Evolutionary conservation across 2,113 vertebrate species (phyloP), one percentile per base, ranked within the genome.

Genomic region (Myiozetetes cayanensis): DNA sequence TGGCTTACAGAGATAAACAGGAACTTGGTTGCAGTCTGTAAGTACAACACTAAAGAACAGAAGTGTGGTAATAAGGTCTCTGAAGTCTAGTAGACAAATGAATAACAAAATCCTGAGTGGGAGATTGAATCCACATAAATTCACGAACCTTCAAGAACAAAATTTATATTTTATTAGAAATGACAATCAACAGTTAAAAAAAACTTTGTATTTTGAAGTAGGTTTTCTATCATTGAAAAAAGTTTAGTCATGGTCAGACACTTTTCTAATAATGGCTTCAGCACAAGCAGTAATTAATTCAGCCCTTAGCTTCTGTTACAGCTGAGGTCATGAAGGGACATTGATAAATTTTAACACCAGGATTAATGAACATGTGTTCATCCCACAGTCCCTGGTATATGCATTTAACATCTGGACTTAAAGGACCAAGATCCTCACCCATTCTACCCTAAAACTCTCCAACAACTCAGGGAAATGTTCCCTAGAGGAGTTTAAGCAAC

Each of bases 211-310:
- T 84, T 85, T 92, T 77, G 33, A 37, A 80, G 17, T 39, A 27
- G 30, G 24, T 67, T 23, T 8, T 77, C 30, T 55, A 5, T 52
- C 21, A 47, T 1, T 67, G 28, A 43, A 77, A 90, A 76, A 47
- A n/a, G 55, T 94, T 70, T 67, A 74, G 89, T 89, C 30, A 47
- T 77, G 70, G 8, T 67, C 68, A 77, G 67, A 35, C 35, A 27
- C 33, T 47, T 83, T 85, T 89, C 85, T 94, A 89, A 65, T 75
- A 93, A 91, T 49, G 58, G 16, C 49, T 91, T 85, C 79, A 68
- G 37, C 2, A 1, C 17, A 72, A 75, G 47, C 24, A 62, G 44
- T 72, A 94, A 73, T 88, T 73, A 83, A 73, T 88, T 95, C 59
- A 83, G 58, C 28, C 22, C 22, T 14, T 65, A 28, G 37, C 10